These are phyloP conservation scores for Piaya cayana DNA, from an alignment of 2,113 vertebrate species.

Conservation along the genomic window DNA sequence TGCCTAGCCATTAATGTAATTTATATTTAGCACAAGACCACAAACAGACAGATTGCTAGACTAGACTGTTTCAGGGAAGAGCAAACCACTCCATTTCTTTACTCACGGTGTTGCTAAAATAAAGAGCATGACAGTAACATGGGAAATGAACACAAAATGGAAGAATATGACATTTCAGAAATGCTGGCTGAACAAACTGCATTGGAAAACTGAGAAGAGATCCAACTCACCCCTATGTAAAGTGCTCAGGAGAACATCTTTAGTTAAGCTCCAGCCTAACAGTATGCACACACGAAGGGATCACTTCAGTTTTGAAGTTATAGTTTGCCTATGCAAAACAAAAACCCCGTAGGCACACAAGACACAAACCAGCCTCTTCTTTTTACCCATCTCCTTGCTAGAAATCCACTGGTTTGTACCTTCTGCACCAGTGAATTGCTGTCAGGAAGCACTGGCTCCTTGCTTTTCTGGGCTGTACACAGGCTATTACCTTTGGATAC, in stretches of 20 bases:
- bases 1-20: constrained; percentile 40
- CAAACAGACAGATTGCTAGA: constrained; percentile 5
- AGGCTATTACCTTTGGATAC: accelerated
- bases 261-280: neutral
- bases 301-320: neutral
- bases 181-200: neutral
- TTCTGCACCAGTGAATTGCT: neutral
- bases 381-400: neutral
- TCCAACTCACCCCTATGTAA: neutral
- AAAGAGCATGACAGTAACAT: neutral
- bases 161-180: constrained; percentile 3
- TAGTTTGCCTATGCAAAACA: neutral
- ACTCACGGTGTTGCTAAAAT: neutral
- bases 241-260: neutral
- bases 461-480: accelerated
- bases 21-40: constrained; percentile 59
- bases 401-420: neutral
- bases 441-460: neutral
- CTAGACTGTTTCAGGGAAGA: neutral
- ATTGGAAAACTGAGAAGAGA: neutral
- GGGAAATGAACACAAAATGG: neutral
- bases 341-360: neutral
- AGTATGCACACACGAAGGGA: accelerated
- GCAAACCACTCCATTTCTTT: neutral
- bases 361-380: neutral